Conservation (phyloP, 2,888 invertebrate species). For the Hirtodrosophila alboralis region DNA sequence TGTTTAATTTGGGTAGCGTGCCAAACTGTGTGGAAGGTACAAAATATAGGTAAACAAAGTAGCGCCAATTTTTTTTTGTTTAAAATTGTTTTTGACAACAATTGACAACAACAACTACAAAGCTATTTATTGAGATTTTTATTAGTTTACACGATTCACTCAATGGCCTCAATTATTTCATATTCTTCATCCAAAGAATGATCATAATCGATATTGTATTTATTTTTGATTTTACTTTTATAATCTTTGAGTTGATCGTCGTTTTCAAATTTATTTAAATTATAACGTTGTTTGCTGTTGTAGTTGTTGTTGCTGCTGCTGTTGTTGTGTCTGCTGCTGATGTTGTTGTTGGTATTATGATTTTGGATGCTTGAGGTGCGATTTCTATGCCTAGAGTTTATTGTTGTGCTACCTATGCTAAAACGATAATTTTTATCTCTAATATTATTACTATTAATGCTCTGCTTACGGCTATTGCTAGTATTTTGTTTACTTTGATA, state of each 20-base stretch:
- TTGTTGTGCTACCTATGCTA: constrained; percentile 52
- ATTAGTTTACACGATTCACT: constrained; percentile 61
- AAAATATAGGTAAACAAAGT: constrained; percentile 13
- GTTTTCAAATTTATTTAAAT: constrained; percentile 77
- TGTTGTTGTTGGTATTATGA: constrained; percentile 29
- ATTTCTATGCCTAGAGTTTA: constrained; percentile 55
- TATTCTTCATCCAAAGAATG: constrained; percentile 84
- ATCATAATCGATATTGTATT: constrained; percentile 84
- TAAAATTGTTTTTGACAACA: too few relatives aligned
- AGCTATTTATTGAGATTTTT: constrained; percentile 18
- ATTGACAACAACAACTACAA: constrained; percentile 39
- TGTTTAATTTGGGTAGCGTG: constrained; percentile 29
- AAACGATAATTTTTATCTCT: constrained; percentile 40
- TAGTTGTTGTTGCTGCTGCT: constrained; percentile 46
- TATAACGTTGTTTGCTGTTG: constrained; percentile 54
- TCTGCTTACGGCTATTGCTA: constrained; percentile 64
- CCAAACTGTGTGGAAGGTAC: constrained; percentile 18
- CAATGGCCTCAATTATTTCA: constrained; percentile 84
- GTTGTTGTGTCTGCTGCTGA: constrained; percentile 31
- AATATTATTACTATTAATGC: constrained; percentile 54
- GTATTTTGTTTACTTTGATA: constrained; percentile 63
- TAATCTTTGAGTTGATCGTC: constrained; percentile 82
- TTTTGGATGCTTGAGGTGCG: constrained; percentile 42
- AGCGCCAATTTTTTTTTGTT: constrained; percentile 49
- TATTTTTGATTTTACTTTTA: constrained; percentile 84